Percentiles rank a stretch among this genome's conserved stretches.
These are phyloP conservation scores for Manis javanica DNA, from an alignment of 2,797 vertebrate genomes.

Conservation along the genomic window DNA sequence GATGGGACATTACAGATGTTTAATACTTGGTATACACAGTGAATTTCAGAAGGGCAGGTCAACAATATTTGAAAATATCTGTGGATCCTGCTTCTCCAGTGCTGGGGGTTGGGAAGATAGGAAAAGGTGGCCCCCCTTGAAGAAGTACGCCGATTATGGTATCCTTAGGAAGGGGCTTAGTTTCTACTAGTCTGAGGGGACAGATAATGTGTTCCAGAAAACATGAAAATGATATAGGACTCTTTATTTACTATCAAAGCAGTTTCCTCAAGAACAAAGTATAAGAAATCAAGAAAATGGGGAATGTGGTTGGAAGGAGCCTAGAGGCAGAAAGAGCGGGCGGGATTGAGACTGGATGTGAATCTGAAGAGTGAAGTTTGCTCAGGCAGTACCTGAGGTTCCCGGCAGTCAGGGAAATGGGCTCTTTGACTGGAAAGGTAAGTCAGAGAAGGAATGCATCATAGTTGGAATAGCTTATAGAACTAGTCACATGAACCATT, in stretches of 20 bases:
- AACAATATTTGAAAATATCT: not conserved
- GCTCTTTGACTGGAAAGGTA: not conserved
- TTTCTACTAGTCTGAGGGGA: not conserved
- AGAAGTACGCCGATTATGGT: not conserved
- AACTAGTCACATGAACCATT: not conserved
- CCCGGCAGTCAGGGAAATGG: not conserved
- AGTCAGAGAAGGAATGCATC: not conserved
- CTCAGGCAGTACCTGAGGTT: not conserved
- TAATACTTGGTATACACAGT: not conserved
- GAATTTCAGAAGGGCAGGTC: not conserved
- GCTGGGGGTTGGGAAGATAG: accelerated
- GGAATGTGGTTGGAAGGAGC: not conserved
- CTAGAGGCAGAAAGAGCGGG: not conserved
- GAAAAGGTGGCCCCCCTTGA: not conserved
- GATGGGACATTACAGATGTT: not conserved
- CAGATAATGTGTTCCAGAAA: not conserved
- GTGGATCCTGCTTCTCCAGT: not conserved
- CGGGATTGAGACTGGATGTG: not conserved
- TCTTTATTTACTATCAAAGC: not conserved
- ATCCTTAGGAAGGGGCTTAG: not conserved
- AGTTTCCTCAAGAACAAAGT: not conserved
- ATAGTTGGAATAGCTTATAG: not conserved
- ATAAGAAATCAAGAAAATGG: not conserved
- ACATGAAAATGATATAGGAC: not conserved
- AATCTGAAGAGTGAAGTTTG: not conserved